Percentiles rank a stretch among this genome's conserved stretches.
These are phyloP conservation scores for Syrmaticus mikado DNA, from an alignment of 2,113 vertebrate species.

Conservation along the genomic window DNA sequence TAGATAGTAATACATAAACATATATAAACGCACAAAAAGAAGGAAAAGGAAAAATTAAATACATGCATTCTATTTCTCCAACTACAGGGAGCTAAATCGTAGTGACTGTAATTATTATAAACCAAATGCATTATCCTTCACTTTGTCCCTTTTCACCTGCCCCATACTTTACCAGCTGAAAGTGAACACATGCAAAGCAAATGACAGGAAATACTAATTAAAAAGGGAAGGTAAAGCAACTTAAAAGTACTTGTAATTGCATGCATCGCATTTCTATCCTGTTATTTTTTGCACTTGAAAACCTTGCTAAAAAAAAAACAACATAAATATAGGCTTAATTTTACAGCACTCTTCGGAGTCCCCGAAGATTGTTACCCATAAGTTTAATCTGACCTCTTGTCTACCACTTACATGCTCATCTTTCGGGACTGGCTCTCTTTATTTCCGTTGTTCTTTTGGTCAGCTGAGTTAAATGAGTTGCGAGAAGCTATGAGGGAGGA, in stretches of 20 bases:
- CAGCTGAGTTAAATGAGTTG: constrained; percentile 79
- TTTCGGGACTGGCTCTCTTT: constrained; percentile 89
- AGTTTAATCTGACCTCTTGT: neutral
- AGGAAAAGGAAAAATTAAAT: neutral
- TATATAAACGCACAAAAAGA: neutral
- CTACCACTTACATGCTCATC: constrained; percentile 85
- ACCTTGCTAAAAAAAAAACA: neutral
- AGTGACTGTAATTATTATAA: neutral
- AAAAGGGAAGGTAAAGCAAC: neutral
- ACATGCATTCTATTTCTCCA: neutral
- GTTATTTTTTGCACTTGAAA: neutral
- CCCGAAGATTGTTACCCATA: neutral
- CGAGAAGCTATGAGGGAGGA: constrained; percentile 79
- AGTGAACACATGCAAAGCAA: neutral
- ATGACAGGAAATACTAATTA: neutral
- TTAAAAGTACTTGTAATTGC: constrained; percentile 11
- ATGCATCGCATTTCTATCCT: neutral
- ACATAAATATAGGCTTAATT: neutral
- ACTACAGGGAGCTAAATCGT: neutral
- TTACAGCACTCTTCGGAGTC: neutral
- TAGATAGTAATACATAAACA: neutral
- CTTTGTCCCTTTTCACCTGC: neutral
- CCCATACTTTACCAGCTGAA: neutral
- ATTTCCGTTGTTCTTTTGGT: constrained; percentile 80
- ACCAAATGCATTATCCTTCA: neutral